These are phyloP conservation scores for Melanocharis versteri DNA, from an alignment of 2,113 vertebrate species.

Conservation along the genomic window DNA sequence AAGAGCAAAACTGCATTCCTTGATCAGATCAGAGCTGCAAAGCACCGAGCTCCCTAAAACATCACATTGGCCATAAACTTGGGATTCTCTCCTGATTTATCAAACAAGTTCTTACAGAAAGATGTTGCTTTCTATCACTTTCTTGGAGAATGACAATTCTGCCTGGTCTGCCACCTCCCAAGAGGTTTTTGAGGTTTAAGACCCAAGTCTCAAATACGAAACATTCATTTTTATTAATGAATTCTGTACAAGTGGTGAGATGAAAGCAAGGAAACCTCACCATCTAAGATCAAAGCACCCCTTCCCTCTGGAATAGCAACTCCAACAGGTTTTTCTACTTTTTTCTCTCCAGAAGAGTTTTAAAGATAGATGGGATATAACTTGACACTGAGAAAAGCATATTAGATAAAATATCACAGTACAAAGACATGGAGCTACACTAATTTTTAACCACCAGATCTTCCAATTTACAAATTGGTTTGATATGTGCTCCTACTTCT, in stretches of 20 bases:
- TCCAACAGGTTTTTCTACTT: conserved; percentile 36
- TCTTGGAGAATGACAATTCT: background rate
- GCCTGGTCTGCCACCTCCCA: background rate
- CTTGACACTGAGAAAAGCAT: background rate
- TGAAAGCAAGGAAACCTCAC: background rate
- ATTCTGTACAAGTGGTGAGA: background rate
- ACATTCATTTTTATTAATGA: background rate
- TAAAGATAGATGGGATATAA: background rate
- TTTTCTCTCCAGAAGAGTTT: background rate
- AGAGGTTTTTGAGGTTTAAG: background rate
- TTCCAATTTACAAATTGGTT: background rate
- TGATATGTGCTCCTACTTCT: background rate
- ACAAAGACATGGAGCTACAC: background rate
- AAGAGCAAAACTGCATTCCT: background rate
- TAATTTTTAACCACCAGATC: background rate
- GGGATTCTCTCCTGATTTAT: background rate
- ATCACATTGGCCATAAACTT: background rate
- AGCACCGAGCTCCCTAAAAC: background rate
- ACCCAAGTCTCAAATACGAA: background rate
- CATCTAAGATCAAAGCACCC: conserved; percentile 3
- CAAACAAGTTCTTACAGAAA: background rate
- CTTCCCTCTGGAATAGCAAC: background rate
- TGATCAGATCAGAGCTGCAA: background rate
- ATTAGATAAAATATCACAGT: background rate
- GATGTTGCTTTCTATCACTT: background rate